Conservation (phyloP, 1,140 invertebrate genomes). For the Macrocentrus cingulum region DNA sequence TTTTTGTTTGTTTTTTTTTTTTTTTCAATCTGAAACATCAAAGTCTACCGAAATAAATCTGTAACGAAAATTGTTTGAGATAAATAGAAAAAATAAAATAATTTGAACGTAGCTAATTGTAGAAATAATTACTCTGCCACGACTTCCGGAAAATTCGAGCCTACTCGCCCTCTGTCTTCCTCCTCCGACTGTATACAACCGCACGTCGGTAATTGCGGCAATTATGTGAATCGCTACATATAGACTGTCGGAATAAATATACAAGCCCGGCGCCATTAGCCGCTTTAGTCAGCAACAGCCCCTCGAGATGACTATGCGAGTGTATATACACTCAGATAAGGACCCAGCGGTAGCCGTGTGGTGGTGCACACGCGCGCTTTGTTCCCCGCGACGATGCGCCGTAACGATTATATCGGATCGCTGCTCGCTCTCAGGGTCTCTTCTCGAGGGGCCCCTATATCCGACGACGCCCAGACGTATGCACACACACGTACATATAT, state of each 20-base stretch:
- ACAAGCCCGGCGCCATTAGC: constrained; percentile 32
- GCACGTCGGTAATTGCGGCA: constrained; percentile 32
- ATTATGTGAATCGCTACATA: constrained; percentile 38
- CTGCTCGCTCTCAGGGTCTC: constrained; percentile 21
- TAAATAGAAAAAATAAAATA: too few relatives aligned
- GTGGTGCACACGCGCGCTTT: constrained; percentile 17
- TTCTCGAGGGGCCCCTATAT: constrained; percentile 2
- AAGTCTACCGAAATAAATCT: too few relatives aligned
- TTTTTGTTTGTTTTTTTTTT: too few relatives aligned
- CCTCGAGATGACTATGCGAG: not conserved
- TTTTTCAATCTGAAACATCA: too few relatives aligned
- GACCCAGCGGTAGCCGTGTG: constrained; percentile 3
- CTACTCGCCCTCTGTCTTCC: too few relatives aligned
- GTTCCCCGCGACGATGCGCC: constrained; percentile 16
- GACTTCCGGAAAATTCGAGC: too few relatives aligned
- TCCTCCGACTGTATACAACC: too few relatives aligned
- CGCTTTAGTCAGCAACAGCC: not conserved
- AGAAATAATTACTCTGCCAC: too few relatives aligned
- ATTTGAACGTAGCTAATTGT: too few relatives aligned
- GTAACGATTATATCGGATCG: constrained; percentile 29
- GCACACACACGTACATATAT: too few relatives aligned
- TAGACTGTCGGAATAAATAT: constrained; percentile 38
- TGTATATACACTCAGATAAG: not conserved
- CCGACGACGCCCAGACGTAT: not conserved
- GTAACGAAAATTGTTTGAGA: too few relatives aligned